phyloP scores from a whole-genome alignment of 2,797 vertebrate genomes.

The Bucorvus abyssinicus region DNA sequence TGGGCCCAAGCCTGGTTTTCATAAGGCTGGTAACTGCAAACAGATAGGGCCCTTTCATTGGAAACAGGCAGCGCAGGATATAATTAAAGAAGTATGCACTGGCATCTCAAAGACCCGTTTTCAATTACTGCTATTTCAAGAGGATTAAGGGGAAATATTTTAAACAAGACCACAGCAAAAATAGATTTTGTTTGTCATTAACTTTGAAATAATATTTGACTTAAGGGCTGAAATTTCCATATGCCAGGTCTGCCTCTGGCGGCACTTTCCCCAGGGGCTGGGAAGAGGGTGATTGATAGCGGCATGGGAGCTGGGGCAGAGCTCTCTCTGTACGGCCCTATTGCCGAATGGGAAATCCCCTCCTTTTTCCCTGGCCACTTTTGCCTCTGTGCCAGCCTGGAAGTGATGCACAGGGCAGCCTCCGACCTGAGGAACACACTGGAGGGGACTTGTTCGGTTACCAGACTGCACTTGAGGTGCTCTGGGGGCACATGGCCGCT shows the following conservation, averaged over 20 bases:
- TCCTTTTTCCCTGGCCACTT: not conserved
- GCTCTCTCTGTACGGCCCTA: not conserved
- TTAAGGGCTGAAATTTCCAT: slow-evolving; percentile 69
- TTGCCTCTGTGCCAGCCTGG: slow-evolving; percentile 16
- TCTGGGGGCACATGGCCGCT: not conserved
- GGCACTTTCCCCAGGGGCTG: not conserved
- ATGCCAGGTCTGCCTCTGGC: slow-evolving; percentile 53
- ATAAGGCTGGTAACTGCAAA: slow-evolving; percentile 76
- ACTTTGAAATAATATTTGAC: slow-evolving; percentile 78
- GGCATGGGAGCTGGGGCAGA: not conserved
- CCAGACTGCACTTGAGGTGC: not conserved
- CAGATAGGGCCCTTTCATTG: slow-evolving; percentile 74
- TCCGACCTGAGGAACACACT: not conserved
- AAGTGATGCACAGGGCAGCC: not conserved
- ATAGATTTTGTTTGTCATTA: slow-evolving; percentile 80
- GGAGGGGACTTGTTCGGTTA: not conserved
- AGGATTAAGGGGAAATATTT: slow-evolving; percentile 76
- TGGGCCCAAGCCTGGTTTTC: slow-evolving; percentile 78
- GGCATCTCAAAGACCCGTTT: slow-evolving; percentile 72
- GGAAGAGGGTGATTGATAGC: slow-evolving; percentile 27
- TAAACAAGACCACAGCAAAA: slow-evolving; percentile 77
- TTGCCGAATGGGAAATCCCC: not conserved
- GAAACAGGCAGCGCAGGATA: slow-evolving; percentile 72
- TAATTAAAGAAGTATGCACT: slow-evolving; percentile 78
- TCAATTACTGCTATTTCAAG: slow-evolving; percentile 75